These are phyloP conservation scores for Heliothis peltigera DNA, from an alignment of 2,888 invertebrate species.

Conservation along the genomic window DNA sequence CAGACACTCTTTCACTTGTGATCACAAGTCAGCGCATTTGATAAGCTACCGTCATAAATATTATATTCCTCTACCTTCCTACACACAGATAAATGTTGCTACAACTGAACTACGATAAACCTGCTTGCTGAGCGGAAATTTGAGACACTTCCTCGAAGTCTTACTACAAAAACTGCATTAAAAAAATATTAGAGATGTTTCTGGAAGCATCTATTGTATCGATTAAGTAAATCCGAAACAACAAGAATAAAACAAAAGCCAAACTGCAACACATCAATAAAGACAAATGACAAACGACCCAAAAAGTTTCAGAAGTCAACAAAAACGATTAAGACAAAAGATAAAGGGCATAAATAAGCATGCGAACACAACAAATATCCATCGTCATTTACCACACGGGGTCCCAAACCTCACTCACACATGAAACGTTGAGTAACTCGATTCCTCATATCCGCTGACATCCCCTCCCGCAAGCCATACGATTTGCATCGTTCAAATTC, in stretches of 20 bases:
- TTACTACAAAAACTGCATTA: neutral
- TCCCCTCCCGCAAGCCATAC: slow-evolving; percentile 48
- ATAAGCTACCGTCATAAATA: neutral
- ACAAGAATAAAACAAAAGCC: neutral
- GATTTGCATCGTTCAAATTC: slow-evolving; percentile 68
- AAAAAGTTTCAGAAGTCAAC: neutral
- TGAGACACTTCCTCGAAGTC: neutral
- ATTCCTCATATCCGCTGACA: slow-evolving; percentile 55
- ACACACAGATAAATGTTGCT: neutral
- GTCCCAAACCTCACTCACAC: slow-evolving; percentile 48
- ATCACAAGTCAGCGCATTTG: too few relatives aligned
- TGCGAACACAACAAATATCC: slow-evolving; percentile 26
- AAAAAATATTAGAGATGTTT: neutral
- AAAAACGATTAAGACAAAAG: neutral
- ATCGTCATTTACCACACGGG: slow-evolving; percentile 43
- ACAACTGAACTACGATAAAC: neutral
- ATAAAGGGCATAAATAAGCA: neutral
- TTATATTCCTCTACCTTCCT: neutral
- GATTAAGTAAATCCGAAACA: too few relatives aligned
- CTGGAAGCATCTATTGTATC: too few relatives aligned
- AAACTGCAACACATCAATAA: neutral
- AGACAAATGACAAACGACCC: neutral
- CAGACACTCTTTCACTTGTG: too few relatives aligned
- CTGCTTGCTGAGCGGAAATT: neutral
- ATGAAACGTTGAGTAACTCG: slow-evolving; percentile 46